Percentiles rank a stretch among this genome's conserved stretches.
Conservation (phyloP, 1,140 invertebrate species). For the Ips typographus region DNA sequence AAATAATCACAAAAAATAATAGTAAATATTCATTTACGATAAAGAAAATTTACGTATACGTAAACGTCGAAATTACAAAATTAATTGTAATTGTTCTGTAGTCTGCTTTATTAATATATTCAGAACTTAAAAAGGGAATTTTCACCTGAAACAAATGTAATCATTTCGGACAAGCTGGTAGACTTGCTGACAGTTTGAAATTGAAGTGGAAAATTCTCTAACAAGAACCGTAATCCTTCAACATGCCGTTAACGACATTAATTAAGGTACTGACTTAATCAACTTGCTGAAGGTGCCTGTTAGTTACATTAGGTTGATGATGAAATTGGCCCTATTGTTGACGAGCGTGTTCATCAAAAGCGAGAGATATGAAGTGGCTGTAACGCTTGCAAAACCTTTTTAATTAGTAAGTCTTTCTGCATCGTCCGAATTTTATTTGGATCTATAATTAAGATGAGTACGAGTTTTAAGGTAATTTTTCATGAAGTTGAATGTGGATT, state of each 20-base stretch:
- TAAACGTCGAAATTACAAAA: no score
- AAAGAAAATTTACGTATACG: no score
- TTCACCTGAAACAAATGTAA: no score
- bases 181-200: neutral
- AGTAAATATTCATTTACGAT: no score
- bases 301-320: conserved; percentile 3
- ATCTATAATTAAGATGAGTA: neutral
- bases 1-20: no score
- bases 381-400: no score
- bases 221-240: conserved; percentile 1
- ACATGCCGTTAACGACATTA: conserved; percentile 7
- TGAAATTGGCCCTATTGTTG: conserved; percentile 8
- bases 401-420: neutral
- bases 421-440: neutral
- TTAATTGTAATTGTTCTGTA: no score
- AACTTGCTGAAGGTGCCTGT: neutral
- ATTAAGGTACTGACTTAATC: conserved; percentile 9
- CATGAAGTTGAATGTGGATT: neutral
- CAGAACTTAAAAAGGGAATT: no score
- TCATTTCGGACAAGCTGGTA: conserved; percentile 3
- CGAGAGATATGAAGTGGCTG: no score
- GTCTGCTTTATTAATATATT: no score
- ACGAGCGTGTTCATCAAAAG: neutral
- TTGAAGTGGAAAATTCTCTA: neutral
- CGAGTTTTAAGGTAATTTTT: neutral